These are phyloP conservation scores for Catalaphyllia jardinei DNA, from an alignment of 64 coral and sea anemone genomes.

Conservation along the genomic window DNA sequence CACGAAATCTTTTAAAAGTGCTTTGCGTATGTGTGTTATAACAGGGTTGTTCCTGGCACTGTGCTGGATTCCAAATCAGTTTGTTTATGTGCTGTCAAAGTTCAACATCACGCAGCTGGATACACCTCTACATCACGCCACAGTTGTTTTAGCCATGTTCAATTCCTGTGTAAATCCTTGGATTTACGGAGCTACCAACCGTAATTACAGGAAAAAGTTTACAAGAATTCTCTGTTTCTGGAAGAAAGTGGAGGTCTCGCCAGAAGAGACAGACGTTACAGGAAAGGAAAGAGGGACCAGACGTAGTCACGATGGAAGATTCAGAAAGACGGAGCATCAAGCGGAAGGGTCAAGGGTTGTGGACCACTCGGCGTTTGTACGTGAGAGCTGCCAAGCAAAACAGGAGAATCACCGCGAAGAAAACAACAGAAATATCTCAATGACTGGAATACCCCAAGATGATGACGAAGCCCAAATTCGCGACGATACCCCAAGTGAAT, in stretches of 20 bases:
- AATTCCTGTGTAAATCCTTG: slow-evolving; percentile 79
- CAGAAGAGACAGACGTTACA: not conserved
- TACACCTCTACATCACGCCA: slow-evolving; percentile 68
- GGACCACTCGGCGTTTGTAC: not conserved
- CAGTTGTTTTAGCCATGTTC: slow-evolving; percentile 77
- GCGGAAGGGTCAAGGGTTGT: not conserved
- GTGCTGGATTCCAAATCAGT: slow-evolving; percentile 79
- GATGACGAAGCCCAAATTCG: too few relatives aligned
- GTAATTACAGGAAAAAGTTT: slow-evolving; percentile 62
- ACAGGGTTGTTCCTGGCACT: slow-evolving; percentile 58
- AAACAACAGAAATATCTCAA: not conserved
- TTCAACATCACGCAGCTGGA: slow-evolving; percentile 60
- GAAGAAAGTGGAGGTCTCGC: slow-evolving; percentile 21
- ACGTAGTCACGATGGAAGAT: not conserved
- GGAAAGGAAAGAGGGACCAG: not conserved
- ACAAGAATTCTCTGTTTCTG: slow-evolving; percentile 16
- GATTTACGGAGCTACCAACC: slow-evolving; percentile 82
- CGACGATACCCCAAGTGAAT: too few relatives aligned
- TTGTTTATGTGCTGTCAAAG: slow-evolving; percentile 77
- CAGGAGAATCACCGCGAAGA: not conserved
- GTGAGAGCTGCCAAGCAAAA: not conserved
- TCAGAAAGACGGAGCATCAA: not conserved
- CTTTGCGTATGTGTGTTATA: slow-evolving; percentile 73
- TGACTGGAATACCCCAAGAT: not conserved
- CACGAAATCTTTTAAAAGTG: slow-evolving; percentile 30